Conservation (phyloP, 2,888 invertebrate genomes). For the Hecatera dysodea region DNA sequence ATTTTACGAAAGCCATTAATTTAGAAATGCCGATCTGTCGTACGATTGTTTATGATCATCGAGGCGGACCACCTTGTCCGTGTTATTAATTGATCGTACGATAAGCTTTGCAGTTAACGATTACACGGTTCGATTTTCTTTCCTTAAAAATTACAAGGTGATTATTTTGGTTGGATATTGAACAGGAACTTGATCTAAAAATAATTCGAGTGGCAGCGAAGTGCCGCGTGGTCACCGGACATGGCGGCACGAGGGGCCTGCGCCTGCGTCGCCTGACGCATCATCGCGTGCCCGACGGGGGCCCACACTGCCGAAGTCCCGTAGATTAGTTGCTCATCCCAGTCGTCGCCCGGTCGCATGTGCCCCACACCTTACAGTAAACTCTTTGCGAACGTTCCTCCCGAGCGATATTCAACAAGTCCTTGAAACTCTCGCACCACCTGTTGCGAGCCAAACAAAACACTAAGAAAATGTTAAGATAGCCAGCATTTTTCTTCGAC, state of each 20-base stretch:
- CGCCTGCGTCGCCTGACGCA: constrained; percentile 36
- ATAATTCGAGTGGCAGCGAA: constrained; percentile 71
- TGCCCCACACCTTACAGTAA: constrained; percentile 10
- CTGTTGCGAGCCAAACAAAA: constrained; percentile 52
- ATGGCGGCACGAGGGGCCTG: constrained; percentile 62
- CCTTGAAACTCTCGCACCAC: constrained; percentile 41
- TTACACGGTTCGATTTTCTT: constrained; percentile 72
- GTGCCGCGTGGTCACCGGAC: constrained; percentile 67
- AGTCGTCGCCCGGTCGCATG: constrained; percentile 1
- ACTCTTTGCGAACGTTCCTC: constrained; percentile 30
- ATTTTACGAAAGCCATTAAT: constrained; percentile 84
- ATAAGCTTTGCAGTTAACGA: constrained; percentile 77
- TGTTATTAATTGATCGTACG: constrained; percentile 87
- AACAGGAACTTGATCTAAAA: constrained; percentile 71
- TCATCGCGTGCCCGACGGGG: constrained; percentile 57
- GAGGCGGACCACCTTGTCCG: constrained; percentile 85
- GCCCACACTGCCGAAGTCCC: constrained; percentile 54
- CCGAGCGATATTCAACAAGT: constrained; percentile 52
- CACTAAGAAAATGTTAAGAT: constrained; percentile 39
- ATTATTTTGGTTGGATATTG: constrained; percentile 57
- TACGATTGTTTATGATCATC: constrained; percentile 82
- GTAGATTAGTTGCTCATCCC: constrained; percentile 28
- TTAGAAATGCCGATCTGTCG: constrained; percentile 85
- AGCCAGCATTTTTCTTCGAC: constrained; percentile 35
- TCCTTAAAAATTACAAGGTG: constrained; percentile 60